Evolutionary conservation across 2,888 invertebrate species (phyloP), one percentile per base, ranked within the genome.

Genomic region (Apodemia duryi): DNA sequence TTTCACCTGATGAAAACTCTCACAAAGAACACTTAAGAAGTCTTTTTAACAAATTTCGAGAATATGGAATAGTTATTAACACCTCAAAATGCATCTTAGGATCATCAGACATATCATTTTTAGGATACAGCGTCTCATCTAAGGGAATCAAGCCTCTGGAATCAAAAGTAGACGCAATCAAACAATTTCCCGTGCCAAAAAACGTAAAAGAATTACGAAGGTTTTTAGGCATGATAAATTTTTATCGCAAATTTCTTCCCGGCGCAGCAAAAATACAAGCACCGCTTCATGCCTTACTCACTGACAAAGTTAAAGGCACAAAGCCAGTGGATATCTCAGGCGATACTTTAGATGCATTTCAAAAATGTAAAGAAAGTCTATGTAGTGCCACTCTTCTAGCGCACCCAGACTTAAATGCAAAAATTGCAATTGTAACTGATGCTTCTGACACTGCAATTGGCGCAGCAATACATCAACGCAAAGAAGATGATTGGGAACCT

Each of bases 381-480:
- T 67, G 68, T n/a, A 46, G 74, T 7, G 77, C 80, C 1, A 69
- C 82, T 1, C 62, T 81, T 0, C 66, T 84, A 1, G 74, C 76
- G 0, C 81, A 84, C 63, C 84, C 82, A 0, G 72, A 73, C 4
- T 21, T 63, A 0, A 28, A 72, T 21, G 77, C 79, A 0, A 62
- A 73, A 52, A 46, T 85, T 2, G 72, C 75, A 1, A 29, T 85
- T 0, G 68, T 75, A 0, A 76, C 76, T 0, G 83, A 86, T 65
- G 85, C 85, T 1, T 86, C 84, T 54, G 65, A 38, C n/a, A 69
- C 70, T 10, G 13, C 61, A 1, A 35, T 61, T 7, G 38, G 61
- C 5, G 49, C 49, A 51, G 49, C 49, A 2, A 13, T 46, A 46
- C 46, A 46, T 46, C 46, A 46, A 3, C 46, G 13, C 1, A 46